Evolutionary conservation across 2,888 invertebrate species (phyloP), one percentile per base, ranked within the genome.

Genomic region (Petrophora chlorosata): DNA sequence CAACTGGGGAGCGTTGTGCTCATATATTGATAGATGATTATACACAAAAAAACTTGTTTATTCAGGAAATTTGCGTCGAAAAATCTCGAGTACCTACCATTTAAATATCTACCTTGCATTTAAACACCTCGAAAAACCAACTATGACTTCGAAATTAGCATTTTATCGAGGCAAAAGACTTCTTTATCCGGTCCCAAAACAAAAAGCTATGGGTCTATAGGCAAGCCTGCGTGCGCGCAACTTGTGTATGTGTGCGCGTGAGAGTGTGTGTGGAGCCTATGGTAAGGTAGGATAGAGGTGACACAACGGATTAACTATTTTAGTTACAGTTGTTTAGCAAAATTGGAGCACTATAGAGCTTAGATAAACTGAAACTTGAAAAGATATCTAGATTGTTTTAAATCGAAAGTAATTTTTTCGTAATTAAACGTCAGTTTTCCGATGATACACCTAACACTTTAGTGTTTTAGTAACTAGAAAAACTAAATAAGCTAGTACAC

Each of bases 121-220:
- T 51, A 41, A 41, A 54, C 29, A 32, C 19, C 26, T 47, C 29
- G 22, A 44, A 53, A 42, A 43, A 41, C 38, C 41, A 52, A 48
- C 43, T 41, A 33, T 23, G 56, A 44, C 48, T 53, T 38, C 34
- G 44, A 60, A 63, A 62, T 69, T 61, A 51, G 59, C 59, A 62
- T 65, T 67, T 60, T 56, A 71, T 61, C 52, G 40, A 52, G 53
- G 61, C 67, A 75, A 73, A 75, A 73, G 74, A 59, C 65, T 65
- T 67, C 69, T 67, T 67, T 60, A 61, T 64, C 67, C 68, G 68
- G 68, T 65, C 70, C 71, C 73, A 67, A 81, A 78, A 81, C 79
- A 79, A 81, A 79, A 78, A 76, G 71, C 73, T 52, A 52, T 51
- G 39, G 42, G 38, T 43, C 41, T 53, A 48, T 73, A 73, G 76